A percentile compares a stretch with the other conserved stretches of the same genome.
Conservation (phyloP, 2,888 invertebrate species). For the Phaonia tiefii region DNA sequence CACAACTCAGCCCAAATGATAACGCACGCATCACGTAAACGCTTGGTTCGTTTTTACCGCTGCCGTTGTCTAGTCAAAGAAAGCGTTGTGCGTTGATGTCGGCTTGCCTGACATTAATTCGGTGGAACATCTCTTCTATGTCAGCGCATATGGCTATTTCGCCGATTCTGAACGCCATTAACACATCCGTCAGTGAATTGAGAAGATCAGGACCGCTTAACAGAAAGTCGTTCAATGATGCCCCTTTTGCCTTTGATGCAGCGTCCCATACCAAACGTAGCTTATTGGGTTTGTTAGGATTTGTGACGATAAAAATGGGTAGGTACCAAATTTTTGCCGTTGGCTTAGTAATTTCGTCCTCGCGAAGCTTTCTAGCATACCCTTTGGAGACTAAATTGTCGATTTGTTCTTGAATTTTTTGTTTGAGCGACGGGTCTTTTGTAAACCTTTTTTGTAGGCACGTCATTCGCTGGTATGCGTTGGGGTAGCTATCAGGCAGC, state of each 20-base stretch:
- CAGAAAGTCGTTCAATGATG: slow-evolving; percentile 34
- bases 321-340: background rate
- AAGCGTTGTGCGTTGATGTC: slow-evolving; percentile 55
- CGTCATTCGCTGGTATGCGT: background rate
- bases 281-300: slow-evolving; percentile 69
- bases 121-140: slow-evolving; percentile 62
- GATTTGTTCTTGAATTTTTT: background rate
- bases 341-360: too few relatives aligned
- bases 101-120: slow-evolving; percentile 32
- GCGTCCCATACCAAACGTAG: slow-evolving; percentile 56
- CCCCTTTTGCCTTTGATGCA: slow-evolving; percentile 26
- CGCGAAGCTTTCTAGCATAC: too few relatives aligned
- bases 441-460: slow-evolving; percentile 17
- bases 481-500: slow-evolving; percentile 40
- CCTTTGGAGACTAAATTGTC: background rate
- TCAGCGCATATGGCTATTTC: slow-evolving; percentile 46
- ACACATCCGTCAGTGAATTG: slow-evolving; percentile 13
- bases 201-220: slow-evolving; percentile 36
- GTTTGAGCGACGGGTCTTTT: too few relatives aligned
- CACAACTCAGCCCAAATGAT: slow-evolving; percentile 43
- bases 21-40: too few relatives aligned
- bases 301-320: slow-evolving; percentile 10
- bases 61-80: too few relatives aligned
- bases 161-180: slow-evolving; percentile 21
- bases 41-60: slow-evolving; percentile 42